Conservation (phyloP, 2,113 vertebrate species). For the Eleginops maclovinus region DNA sequence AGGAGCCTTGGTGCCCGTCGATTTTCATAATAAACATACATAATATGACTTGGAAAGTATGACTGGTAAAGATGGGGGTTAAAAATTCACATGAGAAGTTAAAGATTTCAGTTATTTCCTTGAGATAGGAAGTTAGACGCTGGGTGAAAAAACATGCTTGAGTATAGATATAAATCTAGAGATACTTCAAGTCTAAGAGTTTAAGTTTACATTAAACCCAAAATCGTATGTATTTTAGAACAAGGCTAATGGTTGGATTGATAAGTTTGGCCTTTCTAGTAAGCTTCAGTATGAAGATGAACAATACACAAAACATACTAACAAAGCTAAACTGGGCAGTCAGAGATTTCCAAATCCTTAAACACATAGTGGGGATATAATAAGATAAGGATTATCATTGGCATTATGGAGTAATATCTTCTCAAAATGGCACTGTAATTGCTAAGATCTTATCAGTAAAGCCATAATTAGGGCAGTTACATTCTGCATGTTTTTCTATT, state of each 20-base stretch:
- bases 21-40: slow-evolving; percentile 8
- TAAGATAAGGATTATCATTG: slow-evolving; percentile 13
- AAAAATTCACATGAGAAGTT: slow-evolving; percentile 21
- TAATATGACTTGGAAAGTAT: slow-evolving; percentile 11
- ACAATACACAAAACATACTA: background rate
- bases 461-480: slow-evolving; percentile 13
- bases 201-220: slow-evolving; percentile 16
- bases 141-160: slow-evolving; percentile 3
- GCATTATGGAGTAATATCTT: slow-evolving; percentile 13
- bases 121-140: background rate
- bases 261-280: background rate
- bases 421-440: slow-evolving; percentile 27
- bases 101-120: slow-evolving; percentile 21
- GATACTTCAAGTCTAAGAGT: slow-evolving; percentile 30
- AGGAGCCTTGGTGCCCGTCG: slow-evolving; percentile 8
- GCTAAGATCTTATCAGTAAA: slow-evolving; percentile 35
- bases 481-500: background rate
- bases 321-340: background rate
- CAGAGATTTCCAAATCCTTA: background rate
- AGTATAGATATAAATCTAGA: slow-evolving; percentile 43
- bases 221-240: slow-evolving; percentile 9
- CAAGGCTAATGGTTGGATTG: background rate
- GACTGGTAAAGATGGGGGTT: slow-evolving; percentile 7
- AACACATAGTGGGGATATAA: slow-evolving; percentile 16
- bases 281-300: background rate